Percentiles rank a stretch among this genome's conserved stretches.
These are phyloP conservation scores for Empis livida DNA, from an alignment of 2,888 invertebrate species.

Conservation along the genomic window DNA sequence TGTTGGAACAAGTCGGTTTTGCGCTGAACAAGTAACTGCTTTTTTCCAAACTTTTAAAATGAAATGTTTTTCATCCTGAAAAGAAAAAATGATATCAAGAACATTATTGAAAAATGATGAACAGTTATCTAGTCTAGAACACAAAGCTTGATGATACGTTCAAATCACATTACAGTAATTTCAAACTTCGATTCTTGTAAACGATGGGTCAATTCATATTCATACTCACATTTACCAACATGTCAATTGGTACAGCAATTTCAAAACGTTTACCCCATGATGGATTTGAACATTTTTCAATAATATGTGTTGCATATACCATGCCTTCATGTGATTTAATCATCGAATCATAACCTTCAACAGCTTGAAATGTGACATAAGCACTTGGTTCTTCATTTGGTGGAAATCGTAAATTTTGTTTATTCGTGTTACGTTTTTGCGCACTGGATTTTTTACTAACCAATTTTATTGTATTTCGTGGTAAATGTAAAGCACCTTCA, in stretches of 20 bases:
- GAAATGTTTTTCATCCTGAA: conserved; percentile 42
- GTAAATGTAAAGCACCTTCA: conserved; percentile 44
- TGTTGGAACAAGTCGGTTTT: conserved; percentile 31
- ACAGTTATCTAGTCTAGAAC: too few relatives aligned
- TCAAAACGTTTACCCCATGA: conserved; percentile 43
- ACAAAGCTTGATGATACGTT: background rate
- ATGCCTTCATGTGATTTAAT: conserved; percentile 32
- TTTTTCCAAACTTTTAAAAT: conserved; percentile 50
- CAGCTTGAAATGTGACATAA: conserved; percentile 47
- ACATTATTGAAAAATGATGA: too few relatives aligned
- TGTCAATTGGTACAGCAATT: conserved; percentile 36
- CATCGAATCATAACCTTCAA: conserved; percentile 18
- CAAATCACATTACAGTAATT: too few relatives aligned
- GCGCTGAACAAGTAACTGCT: conserved; percentile 32
- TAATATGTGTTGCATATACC: conserved; percentile 39
- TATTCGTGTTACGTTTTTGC: conserved; percentile 19
- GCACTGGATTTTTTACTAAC: conserved; percentile 23
- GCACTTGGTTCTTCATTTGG: conserved; percentile 41
- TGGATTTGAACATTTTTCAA: conserved; percentile 40
- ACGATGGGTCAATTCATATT: too few relatives aligned
- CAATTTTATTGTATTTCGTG: conserved; percentile 32
- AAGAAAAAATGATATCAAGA: conserved; percentile 4
- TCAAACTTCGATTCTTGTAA: too few relatives aligned
- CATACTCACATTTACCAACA: conserved; percentile 42
- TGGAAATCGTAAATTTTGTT: conserved; percentile 21